Base-by-base conservation (phyloP, 1,140 invertebrate genomes). In the Acromyrmex echinatior region DNA sequence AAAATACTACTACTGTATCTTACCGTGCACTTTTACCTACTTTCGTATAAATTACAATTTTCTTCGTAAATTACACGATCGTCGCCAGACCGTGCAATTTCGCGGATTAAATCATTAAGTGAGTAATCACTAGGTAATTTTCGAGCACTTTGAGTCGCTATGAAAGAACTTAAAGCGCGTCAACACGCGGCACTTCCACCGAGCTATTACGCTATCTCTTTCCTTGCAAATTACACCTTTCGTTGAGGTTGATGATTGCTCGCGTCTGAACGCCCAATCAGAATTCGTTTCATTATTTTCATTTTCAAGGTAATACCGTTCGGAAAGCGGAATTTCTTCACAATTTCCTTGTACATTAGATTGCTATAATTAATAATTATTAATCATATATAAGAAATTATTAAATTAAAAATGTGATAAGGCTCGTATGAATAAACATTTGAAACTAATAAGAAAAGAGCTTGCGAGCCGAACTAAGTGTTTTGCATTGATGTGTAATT, bases 1-100 rank as follows among this genome's bases (percentile, higher is more conserved):
- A 56, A 70, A 70, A 28, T 28, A 39, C 16, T 65, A 79, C 45
- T 70, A 70, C 62, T 80, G 62, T 80, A 14, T 56, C 28, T 53
- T 70, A 63, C 18, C 60, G 39, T 66, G 2, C 62, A 66, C 62
- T 79, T 53, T 80, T 80, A 70, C 39, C 63, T 53, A 56, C 49
- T 80, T 80, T 80, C 56, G 80, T 84, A 76, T 84, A 84, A 76
- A 84, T 84, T 84, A 84, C 68, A 84, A 74, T 76, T 84, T 76
- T 49, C 68, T 68, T 84, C 70, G 80, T 35, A 74, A 76, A 84
- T 62, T 84, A 76, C 80, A 49, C 70, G 80, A 84, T 76, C 70
- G 68, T 82, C 70, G 80, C 58, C 70, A 62, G 70, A 84, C 80
- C 56, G 80, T 84, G 56, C 80, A 84, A 84, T 84, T 84, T 84